These are phyloP conservation scores for Odontamblyopus lacepedii DNA, from an alignment of 2,797 vertebrate genomes.

Conservation along the genomic window DNA sequence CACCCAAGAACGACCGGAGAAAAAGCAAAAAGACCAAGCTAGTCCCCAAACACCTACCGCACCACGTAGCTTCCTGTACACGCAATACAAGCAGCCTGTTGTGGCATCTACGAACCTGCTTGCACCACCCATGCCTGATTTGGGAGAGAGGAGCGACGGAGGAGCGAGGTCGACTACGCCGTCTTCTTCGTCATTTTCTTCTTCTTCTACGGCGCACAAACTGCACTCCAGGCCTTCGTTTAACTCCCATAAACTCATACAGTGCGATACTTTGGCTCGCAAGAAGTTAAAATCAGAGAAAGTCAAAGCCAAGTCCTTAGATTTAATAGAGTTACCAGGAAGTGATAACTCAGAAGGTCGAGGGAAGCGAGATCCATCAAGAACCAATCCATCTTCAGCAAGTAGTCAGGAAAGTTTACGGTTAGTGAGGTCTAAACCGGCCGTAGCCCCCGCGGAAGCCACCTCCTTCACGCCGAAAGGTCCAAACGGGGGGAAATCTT, in stretches of 20 bases:
- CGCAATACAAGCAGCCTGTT: conserved; percentile 60
- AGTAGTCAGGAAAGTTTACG: conserved; percentile 77
- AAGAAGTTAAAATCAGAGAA: conserved; percentile 83
- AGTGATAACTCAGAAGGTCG: conserved; percentile 9
- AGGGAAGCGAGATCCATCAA: conserved; percentile 40
- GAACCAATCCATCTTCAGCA: conserved; percentile 71
- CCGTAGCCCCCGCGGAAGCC: conserved; percentile 49
- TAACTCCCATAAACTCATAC: conserved; percentile 92
- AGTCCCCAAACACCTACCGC: neutral
- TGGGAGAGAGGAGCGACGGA: conserved; percentile 55
- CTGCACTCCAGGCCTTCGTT: conserved; percentile 83
- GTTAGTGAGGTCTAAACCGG: conserved; percentile 26
- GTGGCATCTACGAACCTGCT: conserved; percentile 35
- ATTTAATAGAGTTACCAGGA: conserved; percentile 63
- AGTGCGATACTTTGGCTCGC: conserved; percentile 93
- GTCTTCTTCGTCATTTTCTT: conserved; percentile 73
- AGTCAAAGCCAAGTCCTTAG: conserved; percentile 68
- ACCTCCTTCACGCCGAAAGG: conserved; percentile 60
- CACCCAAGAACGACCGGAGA: conserved; percentile 78
- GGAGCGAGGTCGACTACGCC: conserved; percentile 73
- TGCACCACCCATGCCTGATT: conserved; percentile 36
- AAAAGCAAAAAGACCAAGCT: conserved; percentile 47
- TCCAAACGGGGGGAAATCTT: conserved; percentile 43
- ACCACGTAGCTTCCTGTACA: conserved; percentile 76
- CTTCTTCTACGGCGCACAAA: conserved; percentile 73